Evolutionary conservation across 2,113 vertebrate species (phyloP).

Genomic region (Ochotona princeps): DNA sequence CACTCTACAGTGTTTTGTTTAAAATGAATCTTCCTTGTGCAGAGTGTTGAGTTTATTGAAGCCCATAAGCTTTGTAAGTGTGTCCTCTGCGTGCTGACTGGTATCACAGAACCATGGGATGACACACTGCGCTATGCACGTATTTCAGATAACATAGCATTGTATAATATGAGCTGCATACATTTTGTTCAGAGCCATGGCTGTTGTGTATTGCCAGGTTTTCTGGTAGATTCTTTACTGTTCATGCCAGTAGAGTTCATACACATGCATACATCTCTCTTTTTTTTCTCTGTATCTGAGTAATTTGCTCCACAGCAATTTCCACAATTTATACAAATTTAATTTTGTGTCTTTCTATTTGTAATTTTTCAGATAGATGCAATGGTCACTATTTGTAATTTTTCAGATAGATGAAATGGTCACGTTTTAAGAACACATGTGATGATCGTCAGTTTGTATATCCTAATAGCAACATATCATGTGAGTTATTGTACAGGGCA

Average conservation of each 20-base stretch:
- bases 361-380: neutral
- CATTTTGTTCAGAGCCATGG: neutral
- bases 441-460: neutral
- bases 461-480: neutral
- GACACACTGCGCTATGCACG: neutral
- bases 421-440: no score
- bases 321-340: neutral
- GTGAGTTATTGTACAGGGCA: neutral
- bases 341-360: neutral
- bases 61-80: neutral
- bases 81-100: neutral
- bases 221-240: neutral
- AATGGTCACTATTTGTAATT: neutral
- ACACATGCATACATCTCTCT: no score
- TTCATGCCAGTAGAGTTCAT: neutral
- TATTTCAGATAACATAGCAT: neutral
- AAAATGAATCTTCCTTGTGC: neutral
- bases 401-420: no score
- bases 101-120: neutral
- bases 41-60: neutral
- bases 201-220: neutral
- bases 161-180: no score
- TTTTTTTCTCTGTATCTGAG: neutral
- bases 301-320: neutral
- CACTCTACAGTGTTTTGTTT: neutral